Evolutionary conservation across 2,888 invertebrate species (phyloP), one percentile per base, ranked within the genome.

Genomic region (Sturmia bella): DNA sequence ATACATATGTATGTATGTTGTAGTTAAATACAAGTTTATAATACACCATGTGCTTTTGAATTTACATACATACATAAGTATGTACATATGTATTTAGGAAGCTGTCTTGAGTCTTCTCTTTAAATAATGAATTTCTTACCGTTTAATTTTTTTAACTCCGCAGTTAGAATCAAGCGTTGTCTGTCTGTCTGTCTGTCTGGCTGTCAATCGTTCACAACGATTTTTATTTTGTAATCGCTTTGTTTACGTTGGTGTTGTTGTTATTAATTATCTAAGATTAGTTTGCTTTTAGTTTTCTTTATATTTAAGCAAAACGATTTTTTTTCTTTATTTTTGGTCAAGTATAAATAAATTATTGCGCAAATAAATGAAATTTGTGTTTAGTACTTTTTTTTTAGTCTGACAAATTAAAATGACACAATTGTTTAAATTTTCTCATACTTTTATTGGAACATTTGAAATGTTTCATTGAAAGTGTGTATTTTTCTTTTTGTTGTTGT

Each of bases 341-440:
- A 74, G 57, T 69, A 64, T 61, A 54, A 69, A 63, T 63, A 77
- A 74, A 52, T 66, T 75, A 66, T 76, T 75, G 70, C 75, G 80
- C 75, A 80, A 66, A 80, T 64, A 39, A 66, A 12, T 50, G 0
- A 39, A 54, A 32, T 63, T 27, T 27, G 3, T 27, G 27, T 27
- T 27, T 32, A 9, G 32, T 32, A 32, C 3, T 32, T 43, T 15
- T 61, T 59, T 54, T 32, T 48, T 15, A 48, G 50, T 41, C 13
- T 79, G 43, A 63, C 27, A 48, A 64, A 74, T 57, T 19, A 15
- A 56, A 57, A 50, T 56, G 52, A 50, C 72, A 63, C 64, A 69
- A 54, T 43, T 59, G 59, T 68, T 61, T 37, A 21, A 17, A 37
- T 59, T 48, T 19, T 27, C 37, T 64, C 15, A 50, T 66, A 39